Conservation (phyloP, 2,113 vertebrate species). For the Tamias sibiricus region DNA sequence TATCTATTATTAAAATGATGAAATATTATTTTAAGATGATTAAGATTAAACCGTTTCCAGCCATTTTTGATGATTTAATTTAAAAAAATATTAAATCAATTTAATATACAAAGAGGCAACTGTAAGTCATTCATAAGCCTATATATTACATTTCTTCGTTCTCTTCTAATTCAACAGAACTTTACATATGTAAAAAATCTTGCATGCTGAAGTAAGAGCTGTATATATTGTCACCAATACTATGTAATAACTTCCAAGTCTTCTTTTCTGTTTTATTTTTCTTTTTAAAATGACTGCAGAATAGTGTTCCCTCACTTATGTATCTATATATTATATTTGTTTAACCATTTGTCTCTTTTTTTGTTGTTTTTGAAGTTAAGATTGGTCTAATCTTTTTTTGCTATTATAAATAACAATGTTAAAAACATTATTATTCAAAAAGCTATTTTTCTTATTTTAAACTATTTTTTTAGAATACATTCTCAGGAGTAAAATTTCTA, state of each 20-base stretch:
- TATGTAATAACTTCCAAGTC: background rate
- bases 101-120: background rate
- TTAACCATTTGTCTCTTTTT: background rate
- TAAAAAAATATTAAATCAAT: background rate
- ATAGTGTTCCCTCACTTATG: background rate
- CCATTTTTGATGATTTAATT: conserved; percentile 7
- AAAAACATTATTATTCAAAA: background rate
- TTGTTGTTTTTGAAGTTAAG: conserved; percentile 27
- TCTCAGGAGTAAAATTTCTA: conserved; percentile 40
- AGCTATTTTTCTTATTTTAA: conserved; percentile 40
- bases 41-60: background rate
- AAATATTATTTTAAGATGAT: conserved; percentile 27
- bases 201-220: background rate
- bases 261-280: background rate
- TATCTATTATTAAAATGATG: conserved; percentile 22
- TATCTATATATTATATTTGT: background rate
- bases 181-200: background rate
- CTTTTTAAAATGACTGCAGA: background rate
- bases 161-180: background rate
- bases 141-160: background rate
- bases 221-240: background rate
- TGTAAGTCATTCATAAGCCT: background rate
- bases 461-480: background rate
- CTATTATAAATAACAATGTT: background rate
- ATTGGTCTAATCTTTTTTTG: background rate